These are phyloP conservation scores for Polypedilum pembai DNA, from an alignment of 1,140 invertebrate genomes.

Conservation along the genomic window DNA sequence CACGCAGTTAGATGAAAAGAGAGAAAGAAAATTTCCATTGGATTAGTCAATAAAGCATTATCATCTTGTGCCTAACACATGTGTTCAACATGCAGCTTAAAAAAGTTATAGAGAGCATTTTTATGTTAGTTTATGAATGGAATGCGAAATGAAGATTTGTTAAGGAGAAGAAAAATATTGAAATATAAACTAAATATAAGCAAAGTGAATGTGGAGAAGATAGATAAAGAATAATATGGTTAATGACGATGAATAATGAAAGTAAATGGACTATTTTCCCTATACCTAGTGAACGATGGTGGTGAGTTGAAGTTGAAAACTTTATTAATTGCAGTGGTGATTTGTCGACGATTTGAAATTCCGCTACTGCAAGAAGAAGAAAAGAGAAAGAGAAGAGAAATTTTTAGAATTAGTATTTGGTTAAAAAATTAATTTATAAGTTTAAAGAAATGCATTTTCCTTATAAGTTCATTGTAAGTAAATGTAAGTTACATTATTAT, in stretches of 20 bases:
- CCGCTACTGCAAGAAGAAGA: not conserved
- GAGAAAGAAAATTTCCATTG: constrained; percentile 17
- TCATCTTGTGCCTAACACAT: not conserved
- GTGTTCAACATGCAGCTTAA: constrained; percentile 23
- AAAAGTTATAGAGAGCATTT: not conserved
- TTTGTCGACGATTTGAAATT: constrained; percentile 9
- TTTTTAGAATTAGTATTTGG: no score
- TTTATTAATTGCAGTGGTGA: not conserved
- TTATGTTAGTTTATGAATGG: constrained; percentile 21
- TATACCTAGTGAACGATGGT: constrained; percentile 15
- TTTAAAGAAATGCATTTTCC: not conserved
- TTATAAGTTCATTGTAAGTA: not conserved
- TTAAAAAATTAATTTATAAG: not conserved
- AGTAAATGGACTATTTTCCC: constrained; percentile 1
- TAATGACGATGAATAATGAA: not conserved
- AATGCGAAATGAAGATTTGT: not conserved
- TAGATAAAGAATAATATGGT: not conserved
- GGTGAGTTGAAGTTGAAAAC: not conserved
- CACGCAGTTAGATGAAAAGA: constrained; percentile 8
- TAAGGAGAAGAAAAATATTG: constrained; percentile 15
- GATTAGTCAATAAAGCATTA: constrained; percentile 20
- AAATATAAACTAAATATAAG: not conserved
- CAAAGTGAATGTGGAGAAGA: not conserved
- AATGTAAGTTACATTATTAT: not conserved
- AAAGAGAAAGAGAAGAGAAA: not conserved